phyloP scores from a whole-genome alignment of 2,797 vertebrate genomes.

The Melanotaenia maccullochi region DNA sequence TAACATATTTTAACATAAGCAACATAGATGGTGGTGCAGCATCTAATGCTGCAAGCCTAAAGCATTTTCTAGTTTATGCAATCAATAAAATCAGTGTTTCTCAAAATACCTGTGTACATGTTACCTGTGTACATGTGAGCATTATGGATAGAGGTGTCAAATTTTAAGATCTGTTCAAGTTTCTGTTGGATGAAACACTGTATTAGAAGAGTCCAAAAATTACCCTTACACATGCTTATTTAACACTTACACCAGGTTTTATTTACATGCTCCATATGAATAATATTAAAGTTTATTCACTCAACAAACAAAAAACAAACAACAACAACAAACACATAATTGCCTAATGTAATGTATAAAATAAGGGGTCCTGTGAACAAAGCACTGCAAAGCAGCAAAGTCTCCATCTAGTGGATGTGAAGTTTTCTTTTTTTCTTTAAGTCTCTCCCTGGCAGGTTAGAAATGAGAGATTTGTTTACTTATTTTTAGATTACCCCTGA shows the following conservation, averaged over 20 bases:
- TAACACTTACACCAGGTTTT: background rate
- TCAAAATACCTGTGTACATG: background rate
- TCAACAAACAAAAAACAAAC: background rate
- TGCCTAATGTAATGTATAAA: background rate
- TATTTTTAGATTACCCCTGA: background rate
- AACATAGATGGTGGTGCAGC: background rate
- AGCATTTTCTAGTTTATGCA: background rate
- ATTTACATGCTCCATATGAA: background rate
- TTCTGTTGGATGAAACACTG: background rate
- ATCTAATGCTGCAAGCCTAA: background rate
- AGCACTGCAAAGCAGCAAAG: slow-evolving; percentile 45
- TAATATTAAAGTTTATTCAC: background rate
- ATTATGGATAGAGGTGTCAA: background rate
- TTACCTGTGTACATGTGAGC: background rate
- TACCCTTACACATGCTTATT: background rate
- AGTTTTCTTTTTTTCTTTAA: background rate
- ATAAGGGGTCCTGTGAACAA: background rate
- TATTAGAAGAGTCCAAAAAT: background rate
- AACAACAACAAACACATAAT: background rate
- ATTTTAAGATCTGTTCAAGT: background rate
- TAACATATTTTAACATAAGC: no score
- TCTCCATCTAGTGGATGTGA: slow-evolving; percentile 76
- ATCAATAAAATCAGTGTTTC: background rate
- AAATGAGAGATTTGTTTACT: no score
- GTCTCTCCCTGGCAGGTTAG: background rate